A percentile compares a stretch with the other conserved stretches of the same genome.
Conservation (phyloP, 2,797 vertebrate genomes). For the Paratrypauchen microcephalus region DNA sequence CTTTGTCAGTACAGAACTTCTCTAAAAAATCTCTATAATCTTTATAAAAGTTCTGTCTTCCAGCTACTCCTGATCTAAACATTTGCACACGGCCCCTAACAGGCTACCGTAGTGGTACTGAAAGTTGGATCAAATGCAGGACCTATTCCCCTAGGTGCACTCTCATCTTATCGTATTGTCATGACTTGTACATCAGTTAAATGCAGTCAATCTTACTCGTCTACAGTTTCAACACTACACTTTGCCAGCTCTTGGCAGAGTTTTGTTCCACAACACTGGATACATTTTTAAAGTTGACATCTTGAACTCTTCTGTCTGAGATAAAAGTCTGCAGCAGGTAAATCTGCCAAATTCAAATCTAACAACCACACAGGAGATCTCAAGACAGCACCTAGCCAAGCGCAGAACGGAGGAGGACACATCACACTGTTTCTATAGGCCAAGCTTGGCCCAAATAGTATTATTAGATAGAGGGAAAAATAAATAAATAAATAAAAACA, state of each 20-base stretch:
- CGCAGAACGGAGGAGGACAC: background rate
- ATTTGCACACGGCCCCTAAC: background rate
- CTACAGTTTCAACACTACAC: background rate
- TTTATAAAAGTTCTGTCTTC: background rate
- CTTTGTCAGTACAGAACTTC: background rate
- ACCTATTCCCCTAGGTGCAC: background rate
- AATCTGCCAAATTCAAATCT: background rate
- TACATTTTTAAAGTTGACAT: conserved; percentile 1
- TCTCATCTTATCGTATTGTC: background rate
- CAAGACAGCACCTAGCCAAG: background rate
- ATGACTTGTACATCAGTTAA: background rate
- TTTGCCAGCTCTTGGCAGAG: background rate
- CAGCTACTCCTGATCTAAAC: background rate
- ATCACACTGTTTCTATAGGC: background rate
- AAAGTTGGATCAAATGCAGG: background rate
- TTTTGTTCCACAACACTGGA: background rate
- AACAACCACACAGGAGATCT: background rate
- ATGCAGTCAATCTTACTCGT: background rate
- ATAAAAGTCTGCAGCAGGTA: background rate
- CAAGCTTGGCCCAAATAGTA: too few relatives aligned
- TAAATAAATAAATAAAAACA: too few relatives aligned
- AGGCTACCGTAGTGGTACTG: background rate
- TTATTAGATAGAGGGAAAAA: too few relatives aligned
- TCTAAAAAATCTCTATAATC: too few relatives aligned
- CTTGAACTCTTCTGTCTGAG: conserved; percentile 3